Base-by-base conservation (phyloP, 2,113 vertebrate species). In the Petrocephalus microphthalmus region DNA sequence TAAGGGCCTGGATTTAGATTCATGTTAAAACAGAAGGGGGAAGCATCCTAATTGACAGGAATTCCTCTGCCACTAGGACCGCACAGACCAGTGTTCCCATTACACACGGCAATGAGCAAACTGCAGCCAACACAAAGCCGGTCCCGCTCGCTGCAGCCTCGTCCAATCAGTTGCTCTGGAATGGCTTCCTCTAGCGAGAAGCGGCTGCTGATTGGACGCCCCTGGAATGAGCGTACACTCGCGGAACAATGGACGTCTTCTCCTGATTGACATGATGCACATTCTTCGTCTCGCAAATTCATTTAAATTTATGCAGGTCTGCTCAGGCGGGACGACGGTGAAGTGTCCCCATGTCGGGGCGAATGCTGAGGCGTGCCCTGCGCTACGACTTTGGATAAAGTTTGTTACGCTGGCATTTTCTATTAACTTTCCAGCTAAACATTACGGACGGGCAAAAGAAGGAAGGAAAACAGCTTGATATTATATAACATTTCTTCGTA, bases 291-390 rank as follows among this genome's bases (percentile, higher is more conserved):
- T 29, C 17, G n/a, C 19, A 83, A 89, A 89, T 82, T 49, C 52
- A 57, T 89, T 82, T 52, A 56, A 89, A 89, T 89, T 87, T 86
- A 82, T 89, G 51, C 83, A n/a, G 53, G 57, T 33, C 42, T 10
- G 52, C 20, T 74, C 53, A 49, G 67, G 71, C 71, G n/a, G 51
- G 53, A 25, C 11, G 33, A 42, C 11, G 33, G 51, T 47, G 20
- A 86, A 87, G 33, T 37, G 82, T 71, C 33, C 52, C n/a, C 57
- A 5, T 45, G 56, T 37, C 22, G 45, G 19, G 19, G 56, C 42
- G 20, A 85, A 52, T 7, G 25, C 81, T 33, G n/a, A 51, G 25
- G 17, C 19, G 22, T 57, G 33, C 22, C 22, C 2, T 53, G 84
- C 7, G 22, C n/a, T 53, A 29, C 84, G 45, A 17, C 0, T 17